Percentiles rank a stretch among this genome's conserved stretches.
Evolutionary conservation across 2,888 invertebrate genomes (phyloP).

Genomic region (Zaprionus obscuricornis): DNA sequence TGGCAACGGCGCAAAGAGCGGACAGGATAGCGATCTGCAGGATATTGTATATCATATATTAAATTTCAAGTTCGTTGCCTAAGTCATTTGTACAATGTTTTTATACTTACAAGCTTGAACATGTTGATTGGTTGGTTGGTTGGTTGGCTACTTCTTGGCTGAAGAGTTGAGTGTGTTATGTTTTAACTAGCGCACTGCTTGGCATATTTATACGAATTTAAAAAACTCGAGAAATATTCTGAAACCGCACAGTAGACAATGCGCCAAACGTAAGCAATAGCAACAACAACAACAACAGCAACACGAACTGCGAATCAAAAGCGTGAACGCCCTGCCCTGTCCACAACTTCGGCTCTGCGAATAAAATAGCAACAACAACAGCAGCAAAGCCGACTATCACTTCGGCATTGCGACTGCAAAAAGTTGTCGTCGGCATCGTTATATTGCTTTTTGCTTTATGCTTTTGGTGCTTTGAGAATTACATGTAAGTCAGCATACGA

Average conservation of each 20-base stretch:
- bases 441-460: no score
- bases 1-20: slow-evolving; percentile 83
- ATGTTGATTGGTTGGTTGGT: slow-evolving; percentile 74
- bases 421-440: not conserved
- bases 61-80: slow-evolving; percentile 16
- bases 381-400: slow-evolving; percentile 21
- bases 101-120: slow-evolving; percentile 84
- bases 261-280: slow-evolving; percentile 20
- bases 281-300: slow-evolving; percentile 9
- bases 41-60: not conserved
- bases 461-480: slow-evolving; percentile 38
- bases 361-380: not conserved
- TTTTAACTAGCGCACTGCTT: slow-evolving; percentile 69
- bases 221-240: slow-evolving; percentile 73
- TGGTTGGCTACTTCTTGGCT: slow-evolving; percentile 65
- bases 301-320: slow-evolving; percentile 53
- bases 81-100: slow-evolving; percentile 31
- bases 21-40: slow-evolving; percentile 81
- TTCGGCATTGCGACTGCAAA: slow-evolving; percentile 10
- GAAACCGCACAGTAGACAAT: slow-evolving; percentile 55
- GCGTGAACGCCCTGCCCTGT: slow-evolving; percentile 64
- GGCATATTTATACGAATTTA: slow-evolving; percentile 82
- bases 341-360: slow-evolving; percentile 17
- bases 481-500: slow-evolving; percentile 33
- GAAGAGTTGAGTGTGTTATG: slow-evolving; percentile 82